A percentile compares a stretch with the other conserved stretches of the same genome.
Conservation (phyloP, 2,888 invertebrate genomes). For the Tetheella fluctuosa region DNA sequence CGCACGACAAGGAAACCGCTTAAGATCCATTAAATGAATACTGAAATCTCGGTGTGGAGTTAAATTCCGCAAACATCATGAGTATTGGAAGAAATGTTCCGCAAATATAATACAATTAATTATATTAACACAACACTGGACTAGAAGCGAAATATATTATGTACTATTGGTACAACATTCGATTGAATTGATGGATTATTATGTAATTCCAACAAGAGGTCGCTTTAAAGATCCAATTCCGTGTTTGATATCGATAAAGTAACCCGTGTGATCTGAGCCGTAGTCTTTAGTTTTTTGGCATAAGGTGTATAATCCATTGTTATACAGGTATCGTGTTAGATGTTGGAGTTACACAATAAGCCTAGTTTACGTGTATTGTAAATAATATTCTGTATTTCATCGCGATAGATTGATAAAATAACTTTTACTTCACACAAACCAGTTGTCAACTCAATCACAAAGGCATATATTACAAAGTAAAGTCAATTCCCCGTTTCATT, state of each 20-base stretch:
- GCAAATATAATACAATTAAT: constrained; percentile 22
- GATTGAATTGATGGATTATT: neutral
- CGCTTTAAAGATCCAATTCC: neutral
- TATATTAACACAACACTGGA: constrained; percentile 55
- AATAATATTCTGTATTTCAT: too few relatives aligned
- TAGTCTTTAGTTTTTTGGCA: neutral
- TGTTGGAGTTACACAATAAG: too few relatives aligned
- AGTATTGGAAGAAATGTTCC: constrained; percentile 57
- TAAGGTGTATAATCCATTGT: too few relatives aligned
- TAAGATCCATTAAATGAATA: constrained; percentile 31
- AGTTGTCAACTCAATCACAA: neutral
- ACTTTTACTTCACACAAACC: neutral
- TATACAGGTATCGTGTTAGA: too few relatives aligned
- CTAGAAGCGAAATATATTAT: constrained; percentile 55
- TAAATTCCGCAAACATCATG: constrained; percentile 41
- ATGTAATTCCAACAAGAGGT: neutral
- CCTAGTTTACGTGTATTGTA: too few relatives aligned
- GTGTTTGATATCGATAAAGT: neutral
- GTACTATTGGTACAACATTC: constrained; percentile 17
- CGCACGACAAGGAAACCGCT: constrained; percentile 9
- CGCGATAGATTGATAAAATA: too few relatives aligned
- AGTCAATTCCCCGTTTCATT: neutral
- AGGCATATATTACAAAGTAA: neutral
- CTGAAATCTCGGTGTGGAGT: constrained; percentile 18
- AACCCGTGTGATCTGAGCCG: neutral